Base-by-base conservation (phyloP, 2,113 vertebrate species). In the Oryctolagus cuniculus region DNA sequence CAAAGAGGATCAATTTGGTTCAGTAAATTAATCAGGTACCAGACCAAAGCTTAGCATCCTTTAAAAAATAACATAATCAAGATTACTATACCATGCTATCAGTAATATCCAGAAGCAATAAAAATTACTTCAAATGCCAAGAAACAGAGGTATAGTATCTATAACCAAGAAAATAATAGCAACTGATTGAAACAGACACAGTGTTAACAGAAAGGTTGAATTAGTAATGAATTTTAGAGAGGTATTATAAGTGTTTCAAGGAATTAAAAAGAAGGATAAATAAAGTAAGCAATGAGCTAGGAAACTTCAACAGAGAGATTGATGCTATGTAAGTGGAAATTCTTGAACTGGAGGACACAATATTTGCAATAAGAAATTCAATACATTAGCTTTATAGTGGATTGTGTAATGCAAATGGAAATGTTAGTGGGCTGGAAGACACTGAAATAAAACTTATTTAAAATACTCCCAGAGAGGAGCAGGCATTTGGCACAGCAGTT, bases 341-440 rank as follows among this genome's bases (percentile, higher is more conserved):
- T 86, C 6, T 73, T 22, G 10, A 64, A 55, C 34, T 78, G 21
- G 82, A 73, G 11, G 72, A 79, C 29, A 82, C 16, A 69, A 15
- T 78, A 72, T 94, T 84, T 36, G n/a, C 90, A 69, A n/a, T n/a
- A 86, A 72, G 22, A 75, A 73, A 49, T 61, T 83, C 1, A 69
- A 19, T n/a, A 53, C 7, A 51, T 66, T 77, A 61, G 16, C 12
- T 75, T 89, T 83, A 61, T 49, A 69, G 25, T 17, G 38, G 67
- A 73, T 49, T 38, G 55, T 16, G 7, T 10, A 66, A 34, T 49
- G 17, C 11, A 66, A 64, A 86, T 80, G 9, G 34, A 84, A 73
- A 36, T 19, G 10, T 34, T 44, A 85, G 1, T 64, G 58, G 17
- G 74, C 19, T 58, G 29, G 27, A 74, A 36, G 34, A 53, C n/a